Evolutionary conservation across 2,113 vertebrate species (phyloP).

Genomic region (Cochlearius cochlearius): DNA sequence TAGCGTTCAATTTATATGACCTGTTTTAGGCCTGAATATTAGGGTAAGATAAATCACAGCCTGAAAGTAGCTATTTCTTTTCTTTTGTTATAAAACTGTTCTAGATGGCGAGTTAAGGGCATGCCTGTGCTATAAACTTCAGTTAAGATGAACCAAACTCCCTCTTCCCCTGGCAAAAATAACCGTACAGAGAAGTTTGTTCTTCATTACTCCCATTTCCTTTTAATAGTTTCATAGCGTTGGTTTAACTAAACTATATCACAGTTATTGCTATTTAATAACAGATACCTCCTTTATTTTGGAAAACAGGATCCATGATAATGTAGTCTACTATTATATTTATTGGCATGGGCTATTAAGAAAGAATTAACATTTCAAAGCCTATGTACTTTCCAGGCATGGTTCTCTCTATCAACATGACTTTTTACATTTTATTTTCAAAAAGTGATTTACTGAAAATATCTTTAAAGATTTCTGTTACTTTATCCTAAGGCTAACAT

Average conservation of each 20-base stretch:
- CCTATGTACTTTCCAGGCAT: background rate
- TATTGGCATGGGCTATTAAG: background rate
- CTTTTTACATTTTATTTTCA: background rate
- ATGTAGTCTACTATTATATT: background rate
- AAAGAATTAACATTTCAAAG: background rate
- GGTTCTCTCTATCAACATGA: background rate
- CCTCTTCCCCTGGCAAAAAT: background rate
- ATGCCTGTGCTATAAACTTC: background rate
- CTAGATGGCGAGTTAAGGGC: background rate
- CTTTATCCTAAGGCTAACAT: background rate
- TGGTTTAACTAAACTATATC: background rate
- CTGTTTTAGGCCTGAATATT: background rate
- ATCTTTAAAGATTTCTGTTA: background rate
- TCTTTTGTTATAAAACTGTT: background rate
- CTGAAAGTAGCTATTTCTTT: background rate
- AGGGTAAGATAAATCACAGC: background rate
- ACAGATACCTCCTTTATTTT: background rate
- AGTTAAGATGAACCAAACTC: background rate
- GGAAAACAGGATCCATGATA: background rate
- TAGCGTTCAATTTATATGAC: background rate
- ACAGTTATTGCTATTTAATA: background rate
- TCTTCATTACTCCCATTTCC: background rate
- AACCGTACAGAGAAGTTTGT: background rate
- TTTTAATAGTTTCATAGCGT: background rate
- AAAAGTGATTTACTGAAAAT: background rate